Evolutionary conservation across 2,797 vertebrate species (phyloP), one percentile per base, ranked within the genome.

Genomic region (Halcyon chelicuti): DNA sequence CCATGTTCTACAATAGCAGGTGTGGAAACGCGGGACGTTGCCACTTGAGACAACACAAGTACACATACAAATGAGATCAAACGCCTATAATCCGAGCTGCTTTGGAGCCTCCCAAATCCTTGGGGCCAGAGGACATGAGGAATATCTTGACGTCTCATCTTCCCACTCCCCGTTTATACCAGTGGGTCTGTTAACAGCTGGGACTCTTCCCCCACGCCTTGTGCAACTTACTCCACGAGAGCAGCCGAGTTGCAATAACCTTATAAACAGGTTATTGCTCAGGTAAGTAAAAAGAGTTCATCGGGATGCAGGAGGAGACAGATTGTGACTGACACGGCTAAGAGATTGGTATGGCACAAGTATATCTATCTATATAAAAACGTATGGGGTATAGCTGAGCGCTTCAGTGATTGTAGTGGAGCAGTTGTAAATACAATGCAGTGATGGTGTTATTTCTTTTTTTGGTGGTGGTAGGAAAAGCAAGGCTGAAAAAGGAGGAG

Each of bases 241-340:
- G 31, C 22, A 77, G 29, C 47, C 54, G 11, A 17, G 7, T 29
- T 77, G 5, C 29, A 46, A 23, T 51, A 49, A 33, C 4, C 7
- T 40, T 28, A 39, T 46, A 58, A 51, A 67, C 3, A 22, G 55
- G 6, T 10, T 66, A 71, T 20, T 3, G 4, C 13, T 21, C 19
- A 37, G 37, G 10, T 28, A 14, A 35, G 13, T 12, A 57, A 22
- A 66, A 67, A 67, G 21, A 39, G 3, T 22, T 35, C 14, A 21
- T 55, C 31, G 13, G 49, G 44, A 5, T 1, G 4, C 1, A 1
- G 2, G 26, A 63, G 26, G 44, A 58, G 9, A 5, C 0, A 46
- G 33, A 17, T 77, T 60, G 63, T 62, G 51, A 28, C 17, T 44
- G 31, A 29, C 1, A 1, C 6, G 31, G 9, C 19, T 55, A 0